Conservation (phyloP, 1,140 invertebrate genomes). For the Gryon sp. region DNA sequence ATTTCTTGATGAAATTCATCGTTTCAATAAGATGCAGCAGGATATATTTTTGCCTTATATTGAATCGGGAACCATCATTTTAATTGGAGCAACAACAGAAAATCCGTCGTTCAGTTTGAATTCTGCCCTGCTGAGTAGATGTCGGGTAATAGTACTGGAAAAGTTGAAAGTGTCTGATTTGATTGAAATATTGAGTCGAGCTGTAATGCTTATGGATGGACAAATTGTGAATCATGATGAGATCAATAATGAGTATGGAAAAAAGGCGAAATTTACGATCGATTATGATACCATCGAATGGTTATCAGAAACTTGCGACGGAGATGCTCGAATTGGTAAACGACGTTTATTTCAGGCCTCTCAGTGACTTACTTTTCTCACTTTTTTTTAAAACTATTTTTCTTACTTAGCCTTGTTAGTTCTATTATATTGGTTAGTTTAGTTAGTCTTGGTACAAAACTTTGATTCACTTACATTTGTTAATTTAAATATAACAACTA, state of each 20-base stretch:
- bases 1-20: constrained; percentile 94
- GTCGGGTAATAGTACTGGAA: constrained; percentile 87
- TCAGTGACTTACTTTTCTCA: no score
- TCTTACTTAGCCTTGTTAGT: no score
- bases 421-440: no score
- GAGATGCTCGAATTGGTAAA: constrained; percentile 84
- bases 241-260: constrained; percentile 25
- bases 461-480: no score
- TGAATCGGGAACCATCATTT: constrained; percentile 88
- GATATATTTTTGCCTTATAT: constrained; percentile 90
- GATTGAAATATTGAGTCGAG: constrained; percentile 82
- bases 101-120: constrained; percentile 93
- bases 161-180: constrained; percentile 84
- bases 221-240: constrained; percentile 44
- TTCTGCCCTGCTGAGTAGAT: constrained; percentile 88
- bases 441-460: no score
- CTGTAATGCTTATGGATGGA: constrained; percentile 77
- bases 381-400: no score
- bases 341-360: no score
- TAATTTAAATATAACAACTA: no score
- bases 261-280: constrained; percentile 76
- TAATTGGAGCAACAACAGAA: constrained; percentile 93
- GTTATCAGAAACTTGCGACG: constrained; percentile 88
- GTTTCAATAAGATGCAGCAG: constrained; percentile 90
- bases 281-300: constrained; percentile 84